Conservation (phyloP, 2,888 invertebrate genomes). For the Nebria salina region DNA sequence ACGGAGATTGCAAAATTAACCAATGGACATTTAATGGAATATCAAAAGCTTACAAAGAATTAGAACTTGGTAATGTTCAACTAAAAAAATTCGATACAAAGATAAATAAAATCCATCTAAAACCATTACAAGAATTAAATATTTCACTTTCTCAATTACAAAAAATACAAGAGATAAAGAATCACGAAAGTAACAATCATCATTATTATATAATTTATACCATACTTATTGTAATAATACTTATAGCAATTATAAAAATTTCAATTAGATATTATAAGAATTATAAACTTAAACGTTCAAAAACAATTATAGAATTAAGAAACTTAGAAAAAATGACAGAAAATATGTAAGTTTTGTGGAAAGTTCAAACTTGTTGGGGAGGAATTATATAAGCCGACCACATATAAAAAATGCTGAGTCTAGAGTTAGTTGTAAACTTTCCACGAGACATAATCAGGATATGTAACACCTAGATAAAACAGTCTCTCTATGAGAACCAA, state of each 20-base stretch:
- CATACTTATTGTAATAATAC: no score
- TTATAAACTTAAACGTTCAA: neutral
- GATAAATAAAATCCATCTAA: neutral
- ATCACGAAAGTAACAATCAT: neutral
- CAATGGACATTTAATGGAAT: neutral
- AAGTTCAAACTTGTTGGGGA: neutral
- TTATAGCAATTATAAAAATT: no score
- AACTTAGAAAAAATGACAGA: neutral
- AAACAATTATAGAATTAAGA: neutral
- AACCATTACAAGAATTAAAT: neutral
- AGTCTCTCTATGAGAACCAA: no score
- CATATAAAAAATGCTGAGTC: neutral
- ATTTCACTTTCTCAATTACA: neutral
- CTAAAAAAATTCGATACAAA: neutral
- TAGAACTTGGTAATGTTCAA: neutral
- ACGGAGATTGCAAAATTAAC: neutral
- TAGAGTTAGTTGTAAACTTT: neutral
- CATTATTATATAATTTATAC: neutral
- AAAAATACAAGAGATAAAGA: neutral
- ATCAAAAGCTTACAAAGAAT: neutral
- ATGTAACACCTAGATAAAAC: no score
- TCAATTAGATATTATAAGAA: no score
- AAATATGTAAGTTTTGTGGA: neutral
- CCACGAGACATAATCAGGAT: neutral
- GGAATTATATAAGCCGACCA: neutral